Evolutionary conservation across 2,888 invertebrate genomes (phyloP).

Genomic region (Chironomus riparius): DNA sequence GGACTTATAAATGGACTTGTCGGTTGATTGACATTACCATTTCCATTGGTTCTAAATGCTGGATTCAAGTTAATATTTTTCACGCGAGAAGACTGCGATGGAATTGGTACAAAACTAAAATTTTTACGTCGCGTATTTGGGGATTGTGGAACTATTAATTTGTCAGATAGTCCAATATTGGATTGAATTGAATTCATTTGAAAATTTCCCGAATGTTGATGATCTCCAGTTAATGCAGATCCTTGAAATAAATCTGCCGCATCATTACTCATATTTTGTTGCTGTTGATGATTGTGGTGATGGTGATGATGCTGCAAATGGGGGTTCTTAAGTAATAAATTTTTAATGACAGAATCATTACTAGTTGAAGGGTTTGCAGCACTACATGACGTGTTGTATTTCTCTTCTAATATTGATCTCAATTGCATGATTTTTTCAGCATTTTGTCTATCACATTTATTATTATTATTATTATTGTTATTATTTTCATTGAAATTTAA

Average conservation of each 20-base stretch:
- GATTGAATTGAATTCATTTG: background rate
- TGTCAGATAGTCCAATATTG: background rate
- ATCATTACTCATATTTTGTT: background rate
- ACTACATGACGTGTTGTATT: constrained; percentile 39
- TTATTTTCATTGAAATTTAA: constrained; percentile 22
- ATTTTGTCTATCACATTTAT: constrained; percentile 40
- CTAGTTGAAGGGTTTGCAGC: too few relatives aligned
- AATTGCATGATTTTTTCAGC: constrained; percentile 61
- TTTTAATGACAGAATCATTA: constrained; percentile 34
- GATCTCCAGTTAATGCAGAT: constrained; percentile 20
- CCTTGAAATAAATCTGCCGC: background rate
- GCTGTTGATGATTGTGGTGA: constrained; percentile 35
- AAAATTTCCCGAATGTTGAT: background rate
- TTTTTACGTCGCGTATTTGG: constrained; percentile 68
- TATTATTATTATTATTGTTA: constrained; percentile 39
- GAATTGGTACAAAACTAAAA: constrained; percentile 80
- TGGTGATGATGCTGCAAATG: constrained; percentile 30
- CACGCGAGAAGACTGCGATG: constrained; percentile 52
- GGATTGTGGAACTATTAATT: constrained; percentile 40
- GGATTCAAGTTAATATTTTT: constrained; percentile 31
- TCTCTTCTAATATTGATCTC: constrained; percentile 59
- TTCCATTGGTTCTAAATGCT: constrained; percentile 30
- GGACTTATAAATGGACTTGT: constrained; percentile 79
- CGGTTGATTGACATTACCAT: constrained; percentile 59
- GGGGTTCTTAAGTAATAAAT: background rate